Percentiles rank a stretch among this genome's conserved stretches.
Conservation (phyloP, 2,888 invertebrate genomes). For the Selenia dentaria region DNA sequence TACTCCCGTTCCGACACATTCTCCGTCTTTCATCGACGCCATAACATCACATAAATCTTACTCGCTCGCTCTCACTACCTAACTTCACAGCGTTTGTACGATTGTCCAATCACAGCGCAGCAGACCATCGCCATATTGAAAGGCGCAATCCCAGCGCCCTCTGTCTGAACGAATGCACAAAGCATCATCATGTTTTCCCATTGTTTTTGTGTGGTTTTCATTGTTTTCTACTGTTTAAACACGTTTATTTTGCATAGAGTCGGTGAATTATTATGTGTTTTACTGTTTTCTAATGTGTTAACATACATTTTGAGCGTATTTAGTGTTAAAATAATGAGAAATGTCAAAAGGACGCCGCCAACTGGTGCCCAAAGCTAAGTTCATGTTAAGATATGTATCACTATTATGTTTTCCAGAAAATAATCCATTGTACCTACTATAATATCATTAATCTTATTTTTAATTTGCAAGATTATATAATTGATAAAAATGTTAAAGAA, state of each 20-base stretch:
- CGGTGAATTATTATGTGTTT: constrained; percentile 55
- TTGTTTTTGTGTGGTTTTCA: constrained; percentile 70
- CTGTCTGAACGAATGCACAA: constrained; percentile 66
- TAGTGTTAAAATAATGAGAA: constrained; percentile 43
- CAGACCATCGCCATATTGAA: constrained; percentile 80
- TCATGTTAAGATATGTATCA: constrained; percentile 51
- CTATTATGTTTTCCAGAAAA: not conserved
- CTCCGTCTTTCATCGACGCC: constrained; percentile 78
- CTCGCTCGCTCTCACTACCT: constrained; percentile 69
- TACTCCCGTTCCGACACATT: constrained; percentile 72
- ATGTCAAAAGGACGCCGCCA: constrained; percentile 58
- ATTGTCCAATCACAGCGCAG: constrained; percentile 62
- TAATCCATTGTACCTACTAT: too few species aligned
- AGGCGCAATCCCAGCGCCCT: constrained; percentile 63
- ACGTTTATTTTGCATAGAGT: constrained; percentile 44
- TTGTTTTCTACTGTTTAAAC: constrained; percentile 50
- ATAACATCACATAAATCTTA: constrained; percentile 78
- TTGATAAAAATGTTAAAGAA: too few species aligned
- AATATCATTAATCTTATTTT: too few species aligned
- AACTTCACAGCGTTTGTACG: constrained; percentile 68
- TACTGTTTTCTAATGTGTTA: constrained; percentile 36
- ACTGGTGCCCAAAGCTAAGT: constrained; percentile 61
- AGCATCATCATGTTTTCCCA: constrained; percentile 59
- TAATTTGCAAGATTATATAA: too few species aligned
- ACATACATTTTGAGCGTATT: constrained; percentile 38